Conservation (phyloP, 2,888 invertebrate genomes). For the Cerastis rubricosa region DNA sequence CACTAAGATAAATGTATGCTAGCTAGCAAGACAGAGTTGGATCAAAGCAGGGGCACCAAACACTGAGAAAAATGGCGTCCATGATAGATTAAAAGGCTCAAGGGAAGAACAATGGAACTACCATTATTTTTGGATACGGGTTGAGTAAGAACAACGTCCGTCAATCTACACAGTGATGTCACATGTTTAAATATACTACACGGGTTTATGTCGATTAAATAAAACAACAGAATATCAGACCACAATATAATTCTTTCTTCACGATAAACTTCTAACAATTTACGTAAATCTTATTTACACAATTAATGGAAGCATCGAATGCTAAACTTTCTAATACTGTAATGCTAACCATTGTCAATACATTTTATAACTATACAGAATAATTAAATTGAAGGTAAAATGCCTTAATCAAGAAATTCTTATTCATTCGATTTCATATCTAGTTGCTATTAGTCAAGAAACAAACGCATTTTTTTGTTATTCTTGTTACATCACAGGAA, state of each 20-base stretch:
- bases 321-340: slow-evolving; percentile 84
- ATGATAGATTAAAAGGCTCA: neutral
- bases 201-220: slow-evolving; percentile 58
- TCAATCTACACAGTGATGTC: neutral
- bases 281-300: slow-evolving; percentile 88
- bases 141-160: neutral
- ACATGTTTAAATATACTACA: no score
- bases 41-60: no score
- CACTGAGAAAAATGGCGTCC: neutral
- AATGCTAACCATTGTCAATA: slow-evolving; percentile 74
- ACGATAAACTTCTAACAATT: slow-evolving; percentile 86
- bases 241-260: slow-evolving; percentile 87
- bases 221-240: slow-evolving; percentile 80
- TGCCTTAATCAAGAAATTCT: slow-evolving; percentile 29
- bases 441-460: slow-evolving; percentile 18
- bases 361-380: slow-evolving; percentile 56
- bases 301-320: slow-evolving; percentile 87
- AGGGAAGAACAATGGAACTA: neutral
- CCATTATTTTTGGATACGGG: neutral
- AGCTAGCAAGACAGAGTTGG: neutral
- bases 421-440: slow-evolving; percentile 34
- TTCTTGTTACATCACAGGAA: slow-evolving; percentile 41
- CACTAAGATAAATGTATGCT: no score
- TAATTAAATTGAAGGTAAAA: slow-evolving; percentile 59
- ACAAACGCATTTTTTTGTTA: slow-evolving; percentile 19